These are phyloP conservation scores for Muricea muricata DNA, from an alignment of 92 coral and sea anemone genomes.

Conservation along the genomic window DNA sequence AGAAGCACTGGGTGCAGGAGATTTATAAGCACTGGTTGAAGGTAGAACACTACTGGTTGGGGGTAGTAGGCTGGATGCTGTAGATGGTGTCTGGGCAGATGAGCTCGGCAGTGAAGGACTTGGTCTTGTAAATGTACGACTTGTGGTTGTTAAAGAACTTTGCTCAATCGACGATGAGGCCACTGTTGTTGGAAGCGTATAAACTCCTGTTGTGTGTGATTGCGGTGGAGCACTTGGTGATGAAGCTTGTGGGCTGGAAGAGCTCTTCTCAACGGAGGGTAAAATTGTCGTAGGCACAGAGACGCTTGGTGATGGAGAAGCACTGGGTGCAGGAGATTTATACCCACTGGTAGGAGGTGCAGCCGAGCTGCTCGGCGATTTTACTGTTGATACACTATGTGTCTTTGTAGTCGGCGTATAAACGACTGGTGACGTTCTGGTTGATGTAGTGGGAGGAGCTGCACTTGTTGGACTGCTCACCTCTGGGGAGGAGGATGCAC, in stretches of 20 bases:
- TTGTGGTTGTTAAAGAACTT: background rate
- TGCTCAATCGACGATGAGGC: background rate
- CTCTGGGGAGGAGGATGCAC: background rate
- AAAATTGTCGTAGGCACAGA: constrained; percentile 35
- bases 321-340: constrained; percentile 40
- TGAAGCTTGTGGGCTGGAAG: background rate
- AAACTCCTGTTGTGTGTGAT: constrained; percentile 13
- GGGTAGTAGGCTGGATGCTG: background rate
- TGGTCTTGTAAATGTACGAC: background rate
- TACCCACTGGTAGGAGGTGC: constrained; percentile 45
- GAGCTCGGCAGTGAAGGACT: background rate
- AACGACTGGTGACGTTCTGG: background rate
- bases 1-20: background rate
- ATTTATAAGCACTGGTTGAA: constrained; percentile 28
- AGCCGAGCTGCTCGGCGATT: constrained; percentile 17
- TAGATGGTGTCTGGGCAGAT: background rate
- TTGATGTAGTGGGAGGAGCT: background rate
- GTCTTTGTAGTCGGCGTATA: background rate
- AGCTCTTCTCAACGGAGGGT: background rate
- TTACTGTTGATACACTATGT: background rate
- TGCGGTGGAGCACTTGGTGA: background rate
- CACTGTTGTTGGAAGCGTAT: background rate
- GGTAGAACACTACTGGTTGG: constrained; percentile 14
- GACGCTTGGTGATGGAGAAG: background rate
- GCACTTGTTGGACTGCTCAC: background rate